These are phyloP conservation scores for Scaptomyza flava DNA, from an alignment of 2,888 invertebrate genomes.

Conservation along the genomic window DNA sequence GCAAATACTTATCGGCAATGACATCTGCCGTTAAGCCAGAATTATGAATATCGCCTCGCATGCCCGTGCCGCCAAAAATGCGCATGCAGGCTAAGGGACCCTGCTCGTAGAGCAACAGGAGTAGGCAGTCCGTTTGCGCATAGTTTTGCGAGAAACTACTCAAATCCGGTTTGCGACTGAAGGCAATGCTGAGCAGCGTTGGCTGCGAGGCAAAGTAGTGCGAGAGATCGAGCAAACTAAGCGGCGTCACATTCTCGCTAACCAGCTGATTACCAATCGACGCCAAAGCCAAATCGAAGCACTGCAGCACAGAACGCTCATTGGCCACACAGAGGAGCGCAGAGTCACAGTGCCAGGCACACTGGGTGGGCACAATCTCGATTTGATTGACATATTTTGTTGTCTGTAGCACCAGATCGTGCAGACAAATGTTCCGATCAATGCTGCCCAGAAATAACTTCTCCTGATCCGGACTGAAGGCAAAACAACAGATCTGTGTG, in stretches of 20 bases:
- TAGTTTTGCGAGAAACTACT: slow-evolving; percentile 80
- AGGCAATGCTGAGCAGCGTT: slow-evolving; percentile 86
- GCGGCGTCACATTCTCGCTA: slow-evolving; percentile 87
- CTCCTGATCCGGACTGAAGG: slow-evolving; percentile 89
- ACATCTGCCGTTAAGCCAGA: slow-evolving; percentile 86
- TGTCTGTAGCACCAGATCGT: slow-evolving; percentile 90
- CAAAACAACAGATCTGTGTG: slow-evolving; percentile 88
- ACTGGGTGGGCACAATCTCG: slow-evolving; percentile 90
- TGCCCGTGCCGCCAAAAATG: slow-evolving; percentile 85
- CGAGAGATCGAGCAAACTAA: slow-evolving; percentile 88
- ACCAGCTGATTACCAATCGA: slow-evolving; percentile 88
- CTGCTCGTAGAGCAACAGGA: slow-evolving; percentile 87
- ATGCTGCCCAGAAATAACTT: slow-evolving; percentile 92
- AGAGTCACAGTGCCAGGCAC: slow-evolving; percentile 90
- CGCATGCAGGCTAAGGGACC: slow-evolving; percentile 87
- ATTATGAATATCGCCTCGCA: slow-evolving; percentile 84
- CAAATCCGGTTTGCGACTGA: slow-evolving; percentile 86
- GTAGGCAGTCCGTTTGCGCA: slow-evolving; percentile 85
- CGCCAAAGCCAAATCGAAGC: slow-evolving; percentile 90
- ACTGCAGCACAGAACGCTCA: slow-evolving; percentile 90
- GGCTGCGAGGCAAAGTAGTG: slow-evolving; percentile 85
- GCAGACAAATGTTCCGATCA: slow-evolving; percentile 92
- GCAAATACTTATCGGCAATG: slow-evolving; percentile 88
- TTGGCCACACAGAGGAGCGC: slow-evolving; percentile 89
- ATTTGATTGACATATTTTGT: slow-evolving; percentile 90